phyloP scores from a whole-genome alignment of 2,888 invertebrate species.

The Brachyptera risi region DNA sequence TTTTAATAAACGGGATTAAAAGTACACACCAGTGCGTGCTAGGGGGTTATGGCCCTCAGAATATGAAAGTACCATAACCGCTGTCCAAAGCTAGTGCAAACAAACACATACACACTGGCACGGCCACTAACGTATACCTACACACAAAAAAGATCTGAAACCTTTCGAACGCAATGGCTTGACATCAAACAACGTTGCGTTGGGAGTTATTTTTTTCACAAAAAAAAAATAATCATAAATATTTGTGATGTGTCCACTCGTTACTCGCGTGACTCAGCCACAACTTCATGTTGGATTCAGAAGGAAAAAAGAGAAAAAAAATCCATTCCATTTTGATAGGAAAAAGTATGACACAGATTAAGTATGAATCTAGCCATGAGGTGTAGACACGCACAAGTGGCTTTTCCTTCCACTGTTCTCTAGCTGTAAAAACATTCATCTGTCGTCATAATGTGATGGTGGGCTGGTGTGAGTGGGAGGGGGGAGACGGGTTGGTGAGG shows the following conservation, averaged over 20 bases:
- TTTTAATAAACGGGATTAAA: constrained; percentile 12
- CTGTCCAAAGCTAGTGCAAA: neutral
- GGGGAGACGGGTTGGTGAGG: neutral
- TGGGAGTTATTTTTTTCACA: neutral
- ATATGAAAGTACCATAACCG: neutral
- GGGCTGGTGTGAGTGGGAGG: neutral
- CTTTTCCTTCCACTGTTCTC: constrained; percentile 6
- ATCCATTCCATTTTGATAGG: constrained; percentile 11
- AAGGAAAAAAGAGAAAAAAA: constrained; percentile 4
- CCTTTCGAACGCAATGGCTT: neutral
- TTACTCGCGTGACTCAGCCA: constrained; percentile 10
- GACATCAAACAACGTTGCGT: neutral
- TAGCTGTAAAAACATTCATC: constrained; percentile 10
- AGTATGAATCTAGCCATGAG: constrained; percentile 20
- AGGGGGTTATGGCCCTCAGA: neutral
- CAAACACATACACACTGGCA: too few species aligned
- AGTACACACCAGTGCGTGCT: neutral
- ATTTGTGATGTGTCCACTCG: neutral
- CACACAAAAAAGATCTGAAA: neutral
- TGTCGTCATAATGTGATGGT: neutral
- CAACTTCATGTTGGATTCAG: neutral
- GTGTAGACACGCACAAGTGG: constrained; percentile 15
- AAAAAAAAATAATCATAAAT: neutral
- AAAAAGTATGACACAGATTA: constrained; percentile 20
- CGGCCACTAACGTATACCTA: too few species aligned